phyloP scores from a whole-genome alignment of 2,888 invertebrate species.

The Tetheella fluctuosa region DNA sequence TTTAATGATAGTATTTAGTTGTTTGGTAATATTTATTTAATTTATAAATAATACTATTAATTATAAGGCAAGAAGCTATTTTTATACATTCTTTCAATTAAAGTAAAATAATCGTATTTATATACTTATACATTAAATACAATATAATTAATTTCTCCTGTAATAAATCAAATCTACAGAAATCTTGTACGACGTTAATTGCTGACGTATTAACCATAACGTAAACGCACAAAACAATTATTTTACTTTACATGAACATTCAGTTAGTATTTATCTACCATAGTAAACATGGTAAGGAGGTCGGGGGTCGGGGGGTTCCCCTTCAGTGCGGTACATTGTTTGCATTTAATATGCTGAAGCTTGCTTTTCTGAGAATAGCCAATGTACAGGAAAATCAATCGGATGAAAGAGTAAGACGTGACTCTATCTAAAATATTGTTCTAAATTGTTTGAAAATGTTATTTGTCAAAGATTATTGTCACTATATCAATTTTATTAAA shows the following conservation, averaged over 20 bases:
- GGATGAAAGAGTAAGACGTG: neutral
- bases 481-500: too few species aligned
- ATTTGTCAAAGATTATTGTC: too few species aligned
- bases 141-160: too few species aligned
- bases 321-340: neutral
- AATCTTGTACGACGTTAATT: constrained; percentile 12
- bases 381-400: neutral
- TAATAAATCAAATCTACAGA: constrained; percentile 10
- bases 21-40: too few species aligned
- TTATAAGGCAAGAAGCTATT: too few species aligned
- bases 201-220: neutral
- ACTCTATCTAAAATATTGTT: neutral
- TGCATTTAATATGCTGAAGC: neutral
- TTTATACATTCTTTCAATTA: too few species aligned
- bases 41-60: too few species aligned
- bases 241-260: constrained; percentile 4
- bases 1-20: too few species aligned
- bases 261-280: constrained; percentile 10
- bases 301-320: neutral
- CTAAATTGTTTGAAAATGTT: too few species aligned
- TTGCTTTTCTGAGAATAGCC: neutral
- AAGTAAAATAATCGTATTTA: too few species aligned
- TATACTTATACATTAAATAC: too few species aligned
- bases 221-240: neutral
- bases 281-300: neutral